Evolutionary conservation across 2,888 invertebrate genomes (phyloP).

Genomic region (Pristionchus mayeri): DNA sequence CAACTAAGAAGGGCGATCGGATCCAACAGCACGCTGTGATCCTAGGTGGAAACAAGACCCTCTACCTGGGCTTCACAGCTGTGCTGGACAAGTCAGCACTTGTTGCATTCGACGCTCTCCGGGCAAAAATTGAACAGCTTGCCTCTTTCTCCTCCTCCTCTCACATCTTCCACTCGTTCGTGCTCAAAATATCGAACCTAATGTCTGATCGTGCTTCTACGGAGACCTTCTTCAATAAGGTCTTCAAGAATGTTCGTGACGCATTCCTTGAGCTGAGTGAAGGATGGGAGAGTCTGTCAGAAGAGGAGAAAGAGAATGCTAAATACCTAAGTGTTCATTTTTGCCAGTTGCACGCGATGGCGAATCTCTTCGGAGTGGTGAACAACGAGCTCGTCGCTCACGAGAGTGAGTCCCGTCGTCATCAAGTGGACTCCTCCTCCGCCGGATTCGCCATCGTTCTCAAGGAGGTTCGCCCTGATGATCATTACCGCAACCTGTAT

Average conservation of each 20-base stretch:
- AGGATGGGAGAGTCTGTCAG: neutral
- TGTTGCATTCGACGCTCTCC: neutral
- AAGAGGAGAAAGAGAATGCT: neutral
- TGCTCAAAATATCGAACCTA: neutral
- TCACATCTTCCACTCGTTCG: neutral
- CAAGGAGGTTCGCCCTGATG: too few relatives aligned
- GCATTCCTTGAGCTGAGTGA: neutral
- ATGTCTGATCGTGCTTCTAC: neutral
- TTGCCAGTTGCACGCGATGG: neutral
- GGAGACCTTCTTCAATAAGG: neutral
- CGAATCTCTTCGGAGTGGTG: neutral
- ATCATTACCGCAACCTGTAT: too few relatives aligned
- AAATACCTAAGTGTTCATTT: neutral
- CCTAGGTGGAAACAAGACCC: too few relatives aligned
- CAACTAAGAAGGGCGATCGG: too few relatives aligned
- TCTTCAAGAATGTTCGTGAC: neutral
- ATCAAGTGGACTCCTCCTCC: neutral
- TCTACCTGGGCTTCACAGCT: too few relatives aligned
- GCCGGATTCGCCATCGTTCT: neutral
- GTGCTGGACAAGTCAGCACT: neutral
- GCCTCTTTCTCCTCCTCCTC: neutral
- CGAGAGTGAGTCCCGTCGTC: neutral
- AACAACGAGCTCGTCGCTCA: neutral
- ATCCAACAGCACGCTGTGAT: too few relatives aligned
- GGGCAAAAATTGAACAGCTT: neutral